phyloP scores from a whole-genome alignment of 2,888 invertebrate genomes.

The Lingula anatina region DNA sequence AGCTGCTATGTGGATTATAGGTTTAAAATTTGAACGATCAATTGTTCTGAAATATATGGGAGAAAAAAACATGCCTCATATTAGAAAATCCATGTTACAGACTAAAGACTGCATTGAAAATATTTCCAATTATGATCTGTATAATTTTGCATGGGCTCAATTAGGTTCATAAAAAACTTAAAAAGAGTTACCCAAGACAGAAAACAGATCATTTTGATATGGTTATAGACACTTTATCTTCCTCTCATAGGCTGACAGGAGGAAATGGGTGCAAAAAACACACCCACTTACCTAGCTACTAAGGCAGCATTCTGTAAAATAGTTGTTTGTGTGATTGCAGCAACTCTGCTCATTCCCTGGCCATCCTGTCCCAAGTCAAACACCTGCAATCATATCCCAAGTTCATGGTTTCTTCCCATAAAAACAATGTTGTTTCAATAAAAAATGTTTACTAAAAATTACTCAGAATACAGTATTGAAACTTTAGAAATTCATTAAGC shows the following conservation, averaged over 20 bases:
- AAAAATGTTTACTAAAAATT: slow-evolving; percentile 53
- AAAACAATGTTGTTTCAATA: background rate
- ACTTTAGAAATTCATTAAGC: background rate
- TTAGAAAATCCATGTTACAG: slow-evolving; percentile 3
- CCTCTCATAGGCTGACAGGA: no score
- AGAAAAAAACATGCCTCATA: slow-evolving; percentile 1
- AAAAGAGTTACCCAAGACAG: no score
- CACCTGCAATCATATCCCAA: slow-evolving; percentile 58
- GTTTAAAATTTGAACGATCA: slow-evolving; percentile 79
- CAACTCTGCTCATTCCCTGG: slow-evolving; percentile 66
- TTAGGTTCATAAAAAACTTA: no score
- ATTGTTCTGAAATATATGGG: slow-evolving; percentile 67
- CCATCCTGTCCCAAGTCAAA: slow-evolving; percentile 84
- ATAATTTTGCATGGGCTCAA: no score
- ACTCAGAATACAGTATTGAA: background rate
- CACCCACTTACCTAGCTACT: slow-evolving; percentile 69
- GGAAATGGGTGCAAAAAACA: background rate
- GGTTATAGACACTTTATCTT: no score
- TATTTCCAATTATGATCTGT: no score
- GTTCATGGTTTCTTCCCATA: no score
- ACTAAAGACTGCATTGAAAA: slow-evolving; percentile 8
- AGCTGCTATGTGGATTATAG: slow-evolving; percentile 81
- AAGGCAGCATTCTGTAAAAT: slow-evolving; percentile 70
- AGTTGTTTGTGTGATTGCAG: slow-evolving; percentile 65
- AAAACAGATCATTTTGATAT: no score